Percentiles rank a stretch among this genome's conserved stretches.
Conservation (phyloP, 2,113 vertebrate species). For the Brienomyrus brachyistius region DNA sequence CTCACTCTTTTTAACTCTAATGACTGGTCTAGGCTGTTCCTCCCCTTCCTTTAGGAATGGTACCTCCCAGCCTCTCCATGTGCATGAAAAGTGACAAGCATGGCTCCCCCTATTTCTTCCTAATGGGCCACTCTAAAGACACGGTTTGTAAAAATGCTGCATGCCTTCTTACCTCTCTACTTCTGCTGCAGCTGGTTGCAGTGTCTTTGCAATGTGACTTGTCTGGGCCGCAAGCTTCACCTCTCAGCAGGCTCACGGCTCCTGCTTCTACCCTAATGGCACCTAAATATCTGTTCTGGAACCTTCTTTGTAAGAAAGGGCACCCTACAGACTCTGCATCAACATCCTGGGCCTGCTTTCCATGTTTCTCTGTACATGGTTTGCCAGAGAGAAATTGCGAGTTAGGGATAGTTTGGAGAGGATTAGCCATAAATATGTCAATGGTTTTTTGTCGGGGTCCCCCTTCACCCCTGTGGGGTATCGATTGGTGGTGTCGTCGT, state of each 20-base stretch:
- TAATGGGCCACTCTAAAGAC: conserved; percentile 99
- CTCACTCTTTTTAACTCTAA: conserved; percentile 92
- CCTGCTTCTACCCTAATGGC: not conserved
- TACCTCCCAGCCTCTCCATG: conserved; percentile 99
- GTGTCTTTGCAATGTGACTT: not conserved
- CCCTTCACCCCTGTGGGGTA: not conserved
- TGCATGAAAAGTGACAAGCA: conserved; percentile 99
- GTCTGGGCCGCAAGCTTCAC: conserved; percentile 16
- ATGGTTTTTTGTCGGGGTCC: not conserved
- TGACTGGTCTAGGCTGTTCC: conserved; percentile 99
- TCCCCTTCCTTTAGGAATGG: conserved; percentile 99
- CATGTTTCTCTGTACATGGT: not conserved
- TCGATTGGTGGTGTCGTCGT: not conserved
- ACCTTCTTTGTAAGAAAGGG: not conserved
- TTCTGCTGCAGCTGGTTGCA: conserved; percentile 39
- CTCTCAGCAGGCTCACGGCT: not conserved
- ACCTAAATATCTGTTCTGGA: not conserved
- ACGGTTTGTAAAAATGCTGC: conserved; percentile 95
- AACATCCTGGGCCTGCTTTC: not conserved
- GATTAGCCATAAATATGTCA: not conserved
- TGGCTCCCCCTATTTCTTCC: conserved; percentile 99
- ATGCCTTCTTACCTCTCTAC: conserved; percentile 79
- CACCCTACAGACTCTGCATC: not conserved
- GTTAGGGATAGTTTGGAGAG: not conserved
- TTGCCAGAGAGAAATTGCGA: not conserved